Conservation (phyloP, 2,888 invertebrate genomes). For the Abscondita cerata region DNA sequence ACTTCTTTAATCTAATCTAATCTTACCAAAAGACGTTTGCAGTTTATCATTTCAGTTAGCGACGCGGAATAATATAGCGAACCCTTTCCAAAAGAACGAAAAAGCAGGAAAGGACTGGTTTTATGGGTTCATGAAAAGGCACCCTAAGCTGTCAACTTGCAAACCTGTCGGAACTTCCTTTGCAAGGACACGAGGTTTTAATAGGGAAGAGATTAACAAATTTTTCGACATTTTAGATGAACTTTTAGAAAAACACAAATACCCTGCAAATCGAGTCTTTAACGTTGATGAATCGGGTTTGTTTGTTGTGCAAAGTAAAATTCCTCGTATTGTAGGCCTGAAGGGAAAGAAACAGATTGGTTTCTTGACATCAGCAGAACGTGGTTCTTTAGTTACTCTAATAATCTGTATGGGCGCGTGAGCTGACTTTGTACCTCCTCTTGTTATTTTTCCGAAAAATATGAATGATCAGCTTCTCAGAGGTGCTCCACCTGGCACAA, state of each 20-base stretch:
- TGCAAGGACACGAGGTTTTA: neutral
- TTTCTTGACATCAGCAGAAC: neutral
- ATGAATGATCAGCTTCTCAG: neutral
- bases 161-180: neutral
- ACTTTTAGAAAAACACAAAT: neutral
- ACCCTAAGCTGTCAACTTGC: neutral
- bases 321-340: neutral
- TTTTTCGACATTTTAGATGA: neutral
- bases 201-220: neutral
- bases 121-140: neutral
- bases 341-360: neutral
- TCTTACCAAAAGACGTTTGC: neutral
- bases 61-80: neutral
- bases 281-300: neutral
- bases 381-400: neutral
- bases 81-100: neutral
- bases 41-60: neutral
- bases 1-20: no score
- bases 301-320: neutral
- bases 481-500: neutral
- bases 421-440: neutral
- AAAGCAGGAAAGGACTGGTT: slow-evolving; percentile 7
- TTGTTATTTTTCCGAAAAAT: neutral
- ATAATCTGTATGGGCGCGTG: neutral
- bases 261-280: neutral